Percentiles rank a stretch among this genome's conserved stretches.
phyloP scores from a whole-genome alignment of 2,888 invertebrate genomes.

The Lepidonotus clava region DNA sequence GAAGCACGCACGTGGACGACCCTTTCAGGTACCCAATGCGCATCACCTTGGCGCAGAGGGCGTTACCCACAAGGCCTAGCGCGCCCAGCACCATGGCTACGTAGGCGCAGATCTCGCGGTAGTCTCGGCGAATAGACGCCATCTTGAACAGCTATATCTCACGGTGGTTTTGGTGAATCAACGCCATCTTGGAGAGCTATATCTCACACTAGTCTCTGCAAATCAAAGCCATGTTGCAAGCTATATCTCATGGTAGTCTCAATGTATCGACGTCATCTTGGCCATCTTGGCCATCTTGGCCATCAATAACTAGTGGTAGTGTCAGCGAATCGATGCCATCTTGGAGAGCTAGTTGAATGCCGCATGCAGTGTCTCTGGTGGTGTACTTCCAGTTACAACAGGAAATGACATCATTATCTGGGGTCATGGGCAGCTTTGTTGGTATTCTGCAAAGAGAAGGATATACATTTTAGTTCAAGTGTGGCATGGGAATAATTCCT shows the following conservation, averaged over 20 bases:
- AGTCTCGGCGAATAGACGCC: constrained; percentile 38
- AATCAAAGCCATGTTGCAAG: background rate
- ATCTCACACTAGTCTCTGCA: background rate
- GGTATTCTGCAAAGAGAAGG: background rate
- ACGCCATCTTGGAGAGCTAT: background rate
- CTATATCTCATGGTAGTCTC: constrained; percentile 29
- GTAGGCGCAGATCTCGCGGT: constrained; percentile 23
- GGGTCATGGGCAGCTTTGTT: background rate
- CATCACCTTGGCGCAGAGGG: constrained; percentile 37
- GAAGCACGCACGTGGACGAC: constrained; percentile 53
- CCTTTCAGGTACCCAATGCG: constrained; percentile 23
- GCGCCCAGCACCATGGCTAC: constrained; percentile 10
- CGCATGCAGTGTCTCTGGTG: background rate
- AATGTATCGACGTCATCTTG: constrained; percentile 18
- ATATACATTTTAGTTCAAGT: too few species aligned
- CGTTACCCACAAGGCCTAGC: constrained; percentile 50
- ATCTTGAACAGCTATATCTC: background rate
- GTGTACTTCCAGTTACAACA: background rate
- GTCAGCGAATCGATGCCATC: background rate
- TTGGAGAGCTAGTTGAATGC: background rate
- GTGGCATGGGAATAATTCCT: too few species aligned
- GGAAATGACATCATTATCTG: background rate
- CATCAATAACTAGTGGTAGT: background rate
- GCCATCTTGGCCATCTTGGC: too few species aligned
- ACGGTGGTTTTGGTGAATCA: background rate